Evolutionary conservation across 2,888 invertebrate species (phyloP), one percentile per base, ranked within the genome.

Genomic region (Cephus spinipes): DNA sequence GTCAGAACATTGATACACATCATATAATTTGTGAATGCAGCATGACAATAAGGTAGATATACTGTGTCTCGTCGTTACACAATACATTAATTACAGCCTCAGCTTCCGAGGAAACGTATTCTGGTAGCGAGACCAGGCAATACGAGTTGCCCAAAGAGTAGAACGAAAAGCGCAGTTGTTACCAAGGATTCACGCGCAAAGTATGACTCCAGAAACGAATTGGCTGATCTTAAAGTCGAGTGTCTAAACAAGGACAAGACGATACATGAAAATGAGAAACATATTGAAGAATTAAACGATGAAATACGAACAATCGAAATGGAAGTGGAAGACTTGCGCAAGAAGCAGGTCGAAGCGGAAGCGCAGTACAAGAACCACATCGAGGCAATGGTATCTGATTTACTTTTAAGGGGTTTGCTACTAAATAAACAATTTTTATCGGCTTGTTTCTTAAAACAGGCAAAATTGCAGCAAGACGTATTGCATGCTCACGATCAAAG

Each of bases 161-260:
- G 86, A 71, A 83, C 83, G n/a, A 87, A 86, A 68, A 77, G 82
- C 30, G 32, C 32, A 75, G 31, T 69, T 1, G 69, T 12, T 31
- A 31, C 69, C 77, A 85, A 80, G 34, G 82, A 81, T 68, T 79
- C 80, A 30, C 88, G 84, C n/a, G 80, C 84, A 31, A 83, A 83
- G 34, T 90, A 90, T 68, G 87, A 89, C 75, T 81, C 84, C 0
- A 79, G 81, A 12, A 84, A 88, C 23, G 87, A 90, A 78, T 81
- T 91, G n/a, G 86, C 89, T 4, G 91, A 91, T 85, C 86, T 91
- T 33, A 88, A 86, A 77, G 86, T 89, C 69, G 91, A 91, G 79
- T 90, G 89, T 78, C 78, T 73, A 30, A 91, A 91, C 77, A 91
- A 91, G 79, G 85, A 88, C 74, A 89, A 85, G 81, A 89, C 90